A percentile compares a stretch with the other conserved stretches of the same genome.
Evolutionary conservation across 2,797 vertebrate species (phyloP).

Genomic region (Serranus cabrilla): DNA sequence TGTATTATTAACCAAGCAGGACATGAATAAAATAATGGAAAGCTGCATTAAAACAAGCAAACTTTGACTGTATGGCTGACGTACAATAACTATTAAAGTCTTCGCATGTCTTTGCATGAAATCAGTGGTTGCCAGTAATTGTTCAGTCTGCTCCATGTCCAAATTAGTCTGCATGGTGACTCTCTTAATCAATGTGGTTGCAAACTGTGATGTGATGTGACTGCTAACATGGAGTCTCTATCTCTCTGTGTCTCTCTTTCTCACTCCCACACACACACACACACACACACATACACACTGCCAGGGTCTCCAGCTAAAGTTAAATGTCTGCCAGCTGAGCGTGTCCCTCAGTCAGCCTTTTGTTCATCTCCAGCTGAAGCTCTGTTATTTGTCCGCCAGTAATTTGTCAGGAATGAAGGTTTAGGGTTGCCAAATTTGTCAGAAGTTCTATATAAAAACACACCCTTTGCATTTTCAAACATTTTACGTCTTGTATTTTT

Average conservation of each 20-base stretch:
- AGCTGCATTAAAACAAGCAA: not conserved
- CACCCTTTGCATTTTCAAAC: not conserved
- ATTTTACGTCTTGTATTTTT: slow-evolving; percentile 16
- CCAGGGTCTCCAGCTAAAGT: slow-evolving; percentile 68
- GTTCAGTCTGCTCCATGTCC: slow-evolving; percentile 66
- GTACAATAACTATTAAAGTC: slow-evolving; percentile 33
- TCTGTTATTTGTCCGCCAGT: slow-evolving; percentile 72
- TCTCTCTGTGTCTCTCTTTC: slow-evolving; percentile 21
- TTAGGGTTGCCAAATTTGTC: slow-evolving; percentile 47
- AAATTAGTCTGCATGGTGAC: slow-evolving; percentile 77
- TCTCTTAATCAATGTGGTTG: slow-evolving; percentile 80
- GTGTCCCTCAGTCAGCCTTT: slow-evolving; percentile 79
- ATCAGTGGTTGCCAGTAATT: slow-evolving; percentile 59
- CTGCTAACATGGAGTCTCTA: slow-evolving; percentile 76
- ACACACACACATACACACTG: slow-evolving; percentile 43
- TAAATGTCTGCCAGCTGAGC: slow-evolving; percentile 80
- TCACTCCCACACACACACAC: slow-evolving; percentile 39
- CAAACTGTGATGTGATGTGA: slow-evolving; percentile 84
- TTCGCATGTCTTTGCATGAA: slow-evolving; percentile 53
- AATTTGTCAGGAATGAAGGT: slow-evolving; percentile 66
- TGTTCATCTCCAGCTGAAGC: slow-evolving; percentile 79
- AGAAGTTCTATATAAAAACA: slow-evolving; percentile 20
- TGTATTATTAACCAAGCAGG: slow-evolving; percentile 24
- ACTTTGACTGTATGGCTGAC: not conserved
- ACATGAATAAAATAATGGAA: slow-evolving; percentile 20